Conservation (phyloP, 2,888 invertebrate genomes). For the Drosophila parthenogenetica region DNA sequence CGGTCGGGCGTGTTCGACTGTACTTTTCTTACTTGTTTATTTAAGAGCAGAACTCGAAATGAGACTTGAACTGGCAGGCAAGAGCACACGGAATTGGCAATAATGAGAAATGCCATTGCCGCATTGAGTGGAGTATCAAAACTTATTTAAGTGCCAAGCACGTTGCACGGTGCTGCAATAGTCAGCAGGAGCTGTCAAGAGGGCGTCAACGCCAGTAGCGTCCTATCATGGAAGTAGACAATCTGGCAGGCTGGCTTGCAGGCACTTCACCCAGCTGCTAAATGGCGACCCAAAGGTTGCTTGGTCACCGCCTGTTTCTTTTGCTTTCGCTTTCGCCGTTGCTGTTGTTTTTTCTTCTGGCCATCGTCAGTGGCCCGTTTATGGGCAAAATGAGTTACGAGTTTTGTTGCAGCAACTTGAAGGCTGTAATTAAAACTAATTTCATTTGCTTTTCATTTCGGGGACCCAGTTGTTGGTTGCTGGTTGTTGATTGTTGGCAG, state of each 20-base stretch:
- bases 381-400: conserved; percentile 77
- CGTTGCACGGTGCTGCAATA: conserved; percentile 71
- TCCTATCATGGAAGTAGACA: conserved; percentile 72
- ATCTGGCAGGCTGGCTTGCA: conserved; percentile 71
- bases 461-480: conserved; percentile 17
- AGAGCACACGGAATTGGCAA: conserved; percentile 42
- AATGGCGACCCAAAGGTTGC: conserved; percentile 60
- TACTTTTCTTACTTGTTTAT: conserved; percentile 44
- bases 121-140: conserved; percentile 58
- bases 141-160: conserved; percentile 81
- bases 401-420: conserved; percentile 76
- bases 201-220: conserved; percentile 44
- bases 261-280: conserved; percentile 57
- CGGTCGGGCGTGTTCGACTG: too few relatives aligned
- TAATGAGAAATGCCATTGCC: conserved; percentile 54
- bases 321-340: background rate
- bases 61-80: conserved; percentile 18
- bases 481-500: conserved; percentile 27
- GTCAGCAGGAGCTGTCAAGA: conserved; percentile 37
- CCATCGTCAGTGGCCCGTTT: conserved; percentile 47
- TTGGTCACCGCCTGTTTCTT: conserved; percentile 31
- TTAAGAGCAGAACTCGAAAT: conserved; percentile 14
- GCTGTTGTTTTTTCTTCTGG: background rate
- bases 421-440: conserved; percentile 79
- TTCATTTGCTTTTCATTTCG: conserved; percentile 74